A percentile compares a stretch with the other conserved stretches of the same genome.
Conservation (phyloP, 2,113 vertebrate species). For the Genyomyrus donnyi region DNA sequence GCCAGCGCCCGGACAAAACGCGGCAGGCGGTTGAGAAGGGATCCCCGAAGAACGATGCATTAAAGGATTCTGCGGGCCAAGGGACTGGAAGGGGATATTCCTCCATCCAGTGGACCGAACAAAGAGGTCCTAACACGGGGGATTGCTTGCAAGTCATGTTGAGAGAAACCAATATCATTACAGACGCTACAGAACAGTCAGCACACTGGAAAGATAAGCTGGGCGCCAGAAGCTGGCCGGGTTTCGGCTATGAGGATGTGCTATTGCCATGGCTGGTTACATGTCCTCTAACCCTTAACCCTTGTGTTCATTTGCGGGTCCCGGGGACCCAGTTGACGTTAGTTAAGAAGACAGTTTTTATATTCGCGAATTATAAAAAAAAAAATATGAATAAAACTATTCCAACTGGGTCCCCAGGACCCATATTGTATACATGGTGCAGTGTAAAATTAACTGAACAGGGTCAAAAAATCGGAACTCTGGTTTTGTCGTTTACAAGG, state of each 20-base stretch:
- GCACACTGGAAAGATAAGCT: conserved; percentile 41
- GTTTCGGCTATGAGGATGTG: conserved; percentile 43
- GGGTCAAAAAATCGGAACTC: conserved; percentile 25
- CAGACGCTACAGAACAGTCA: conserved; percentile 36
- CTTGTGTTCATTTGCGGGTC: too few relatives aligned
- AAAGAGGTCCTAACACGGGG: conserved; percentile 50
- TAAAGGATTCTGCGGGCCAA: background rate
- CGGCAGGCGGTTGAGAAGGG: background rate
- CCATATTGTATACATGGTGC: too few relatives aligned
- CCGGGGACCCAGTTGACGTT: too few relatives aligned
- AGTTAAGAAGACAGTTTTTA: too few relatives aligned
- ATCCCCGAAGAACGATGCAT: background rate
- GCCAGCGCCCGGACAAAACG: background rate
- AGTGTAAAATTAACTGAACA: background rate
- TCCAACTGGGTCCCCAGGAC: too few relatives aligned
- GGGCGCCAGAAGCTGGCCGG: conserved; percentile 42
- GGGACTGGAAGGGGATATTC: conserved; percentile 43
- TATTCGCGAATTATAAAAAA: too few relatives aligned
- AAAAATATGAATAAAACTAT: too few relatives aligned
- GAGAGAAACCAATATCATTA: conserved; percentile 63
- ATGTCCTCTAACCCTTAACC: conserved; percentile 27
- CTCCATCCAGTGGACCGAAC: conserved; percentile 39
- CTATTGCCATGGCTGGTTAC: conserved; percentile 14
- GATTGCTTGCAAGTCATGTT: conserved; percentile 44
- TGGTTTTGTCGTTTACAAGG: conserved; percentile 20